phyloP scores from a whole-genome alignment of 2,113 vertebrate genomes.

The Petrocephalus microphthalmus region DNA sequence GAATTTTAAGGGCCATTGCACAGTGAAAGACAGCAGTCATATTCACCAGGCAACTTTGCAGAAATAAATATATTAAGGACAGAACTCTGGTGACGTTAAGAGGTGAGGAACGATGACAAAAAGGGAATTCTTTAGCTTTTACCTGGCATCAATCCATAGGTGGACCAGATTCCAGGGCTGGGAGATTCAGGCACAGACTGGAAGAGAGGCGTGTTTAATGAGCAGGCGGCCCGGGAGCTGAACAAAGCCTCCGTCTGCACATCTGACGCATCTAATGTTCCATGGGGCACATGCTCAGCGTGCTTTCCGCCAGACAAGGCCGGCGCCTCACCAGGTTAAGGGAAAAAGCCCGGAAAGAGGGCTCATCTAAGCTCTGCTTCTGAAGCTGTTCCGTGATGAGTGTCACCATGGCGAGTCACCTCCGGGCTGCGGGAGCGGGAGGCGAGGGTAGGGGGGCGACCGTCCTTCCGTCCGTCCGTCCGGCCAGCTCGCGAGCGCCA shows the following conservation, averaged over 20 bases:
- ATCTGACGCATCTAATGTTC: not conserved
- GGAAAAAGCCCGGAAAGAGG: slow-evolving; percentile 68
- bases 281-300: not conserved
- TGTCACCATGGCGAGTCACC: slow-evolving; percentile 68
- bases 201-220: slow-evolving; percentile 27
- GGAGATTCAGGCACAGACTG: slow-evolving; percentile 55
- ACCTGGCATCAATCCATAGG: slow-evolving; percentile 47
- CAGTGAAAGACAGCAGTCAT: not conserved
- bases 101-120: not conserved
- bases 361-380: slow-evolving; percentile 79
- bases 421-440: slow-evolving; percentile 21
- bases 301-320: not conserved
- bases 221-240: not conserved
- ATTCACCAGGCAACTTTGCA: not conserved
- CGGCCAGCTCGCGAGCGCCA: slow-evolving; percentile 45
- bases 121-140: slow-evolving; percentile 17
- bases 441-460: slow-evolving; percentile 18
- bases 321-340: slow-evolving; percentile 69
- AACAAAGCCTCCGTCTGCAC: not conserved
- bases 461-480: slow-evolving; percentile 18
- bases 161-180: slow-evolving; percentile 54
- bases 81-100: not conserved
- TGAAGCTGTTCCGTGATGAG: slow-evolving; percentile 79
- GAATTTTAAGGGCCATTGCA: not conserved
- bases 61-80: not conserved